These are phyloP conservation scores for Macrophya annulata DNA, from an alignment of 2,888 invertebrate genomes.

Conservation along the genomic window DNA sequence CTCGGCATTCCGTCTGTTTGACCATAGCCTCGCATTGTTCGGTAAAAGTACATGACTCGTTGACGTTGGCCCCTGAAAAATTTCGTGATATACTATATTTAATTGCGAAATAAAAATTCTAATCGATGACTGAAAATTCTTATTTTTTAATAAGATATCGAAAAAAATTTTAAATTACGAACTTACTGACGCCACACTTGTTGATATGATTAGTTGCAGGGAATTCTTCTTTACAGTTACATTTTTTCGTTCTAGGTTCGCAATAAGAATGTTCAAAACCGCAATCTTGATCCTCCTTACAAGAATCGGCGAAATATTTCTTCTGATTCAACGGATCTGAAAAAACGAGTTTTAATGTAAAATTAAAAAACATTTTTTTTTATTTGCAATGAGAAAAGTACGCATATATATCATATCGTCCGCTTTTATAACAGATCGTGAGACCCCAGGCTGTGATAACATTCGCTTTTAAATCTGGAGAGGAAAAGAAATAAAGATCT, in stretches of 20 bases:
- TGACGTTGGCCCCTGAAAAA: constrained; percentile 88
- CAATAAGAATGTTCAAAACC: constrained; percentile 89
- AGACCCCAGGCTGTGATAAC: constrained; percentile 2
- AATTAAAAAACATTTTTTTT: not conserved
- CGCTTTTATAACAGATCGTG: not conserved
- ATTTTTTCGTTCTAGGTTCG: constrained; percentile 85
- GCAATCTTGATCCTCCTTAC: constrained; percentile 87
- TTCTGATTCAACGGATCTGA: constrained; percentile 83
- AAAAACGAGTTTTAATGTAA: constrained; percentile 54
- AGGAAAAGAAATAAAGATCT: not conserved
- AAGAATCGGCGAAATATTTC: constrained; percentile 89
- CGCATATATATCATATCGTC: not conserved
- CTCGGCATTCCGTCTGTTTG: constrained; percentile 90
- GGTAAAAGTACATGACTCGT: constrained; percentile 91
- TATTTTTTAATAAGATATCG: not conserved
- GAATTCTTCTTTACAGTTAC: constrained; percentile 88
- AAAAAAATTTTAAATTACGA: not conserved
- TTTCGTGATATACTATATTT: constrained; percentile 57
- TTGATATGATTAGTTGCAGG: constrained; percentile 91
- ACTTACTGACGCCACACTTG: constrained; percentile 92
- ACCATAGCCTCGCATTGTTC: constrained; percentile 91
- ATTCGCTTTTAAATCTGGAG: not conserved
- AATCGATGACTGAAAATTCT: not conserved
- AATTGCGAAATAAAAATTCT: not conserved
- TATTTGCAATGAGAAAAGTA: not conserved